Base-by-base conservation (phyloP, 2,888 invertebrate species). In the Argyra leucocephala region DNA sequence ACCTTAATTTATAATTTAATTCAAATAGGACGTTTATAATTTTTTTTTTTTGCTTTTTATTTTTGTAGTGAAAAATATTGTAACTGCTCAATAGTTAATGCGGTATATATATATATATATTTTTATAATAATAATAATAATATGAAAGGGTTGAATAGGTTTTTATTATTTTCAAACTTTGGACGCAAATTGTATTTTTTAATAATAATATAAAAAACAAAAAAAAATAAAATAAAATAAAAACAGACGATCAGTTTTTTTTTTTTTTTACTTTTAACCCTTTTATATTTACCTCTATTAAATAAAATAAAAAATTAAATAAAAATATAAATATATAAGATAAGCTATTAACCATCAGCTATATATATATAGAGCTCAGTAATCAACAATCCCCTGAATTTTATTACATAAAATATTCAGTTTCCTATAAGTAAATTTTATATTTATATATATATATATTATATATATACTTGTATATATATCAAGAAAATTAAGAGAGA, bases 161-260 rank as follows among this genome's bases (percentile, higher is more conserved):
- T 48, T 48, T 48, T 48, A n/a, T 48, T 48, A 18, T 48, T 48
- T 48, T 48, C 48, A 48, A 48, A 48, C 48, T 48, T 15, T 48
- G 18, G 15, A 48, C 9, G 15, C 48, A 48, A 48, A 48, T 48
- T 48, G 15, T 15, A 48, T 48, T 48, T 48, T 18, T 48, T 48
- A 18, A 1, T 48, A 18, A 18, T n/a, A 48, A 48, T 5, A 18
- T 12, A n/a, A 15, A 37, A 10, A 37, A 37, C 3, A 37, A 37
- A 37, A 48, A 48, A 31, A 31, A 31, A 31, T 31, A 48, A n/a
- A n/a, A n/a, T n/a, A n/a, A n/a, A n/a, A n/a, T n/a, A n/a, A n/a
- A n/a, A n/a, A 15, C 48, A 48, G 48, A 48, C 48, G 48, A 48
- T 48, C 12, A 48, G 4, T 48, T 48, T 48, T 9, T 48, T 48